These are phyloP conservation scores for Papilio demoleus DNA, from an alignment of 2,888 invertebrate genomes.

Conservation along the genomic window DNA sequence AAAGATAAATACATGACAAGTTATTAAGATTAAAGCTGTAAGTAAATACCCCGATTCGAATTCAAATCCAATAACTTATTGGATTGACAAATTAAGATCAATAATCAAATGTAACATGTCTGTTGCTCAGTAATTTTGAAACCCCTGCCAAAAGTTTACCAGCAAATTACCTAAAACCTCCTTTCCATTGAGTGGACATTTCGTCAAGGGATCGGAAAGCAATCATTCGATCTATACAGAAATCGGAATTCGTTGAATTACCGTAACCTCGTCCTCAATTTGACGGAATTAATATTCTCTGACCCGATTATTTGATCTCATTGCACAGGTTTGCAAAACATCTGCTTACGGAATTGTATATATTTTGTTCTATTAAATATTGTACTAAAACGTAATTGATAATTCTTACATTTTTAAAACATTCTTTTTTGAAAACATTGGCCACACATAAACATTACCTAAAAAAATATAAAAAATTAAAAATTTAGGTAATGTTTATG, in stretches of 20 bases:
- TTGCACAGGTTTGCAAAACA: not conserved
- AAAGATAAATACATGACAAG: too few species aligned
- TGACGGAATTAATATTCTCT: slow-evolving; percentile 25
- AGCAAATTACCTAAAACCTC: slow-evolving; percentile 16
- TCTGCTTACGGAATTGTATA: not conserved
- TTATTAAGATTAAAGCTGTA: too few species aligned
- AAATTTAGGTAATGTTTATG: too few species aligned
- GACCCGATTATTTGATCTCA: slow-evolving; percentile 22
- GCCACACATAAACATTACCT: too few species aligned
- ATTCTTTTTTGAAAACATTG: too few species aligned
- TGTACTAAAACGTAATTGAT: not conserved
- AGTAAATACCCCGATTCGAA: too few species aligned
- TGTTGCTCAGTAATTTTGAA: slow-evolving; percentile 1
- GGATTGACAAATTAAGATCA: not conserved
- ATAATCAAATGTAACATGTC: not conserved
- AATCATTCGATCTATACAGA: slow-evolving; percentile 25
- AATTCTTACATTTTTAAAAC: too few species aligned
- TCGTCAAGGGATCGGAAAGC: slow-evolving; percentile 8
- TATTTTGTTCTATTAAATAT: not conserved
- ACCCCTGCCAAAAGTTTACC: slow-evolving; percentile 18
- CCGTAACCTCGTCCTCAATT: slow-evolving; percentile 22
- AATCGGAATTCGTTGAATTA: slow-evolving; percentile 24
- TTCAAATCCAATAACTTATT: not conserved
- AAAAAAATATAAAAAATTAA: too few species aligned
- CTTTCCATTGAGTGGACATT: slow-evolving; percentile 22